Conservation (phyloP, 1,140 invertebrate genomes). For the Drosophila erecta region DNA sequence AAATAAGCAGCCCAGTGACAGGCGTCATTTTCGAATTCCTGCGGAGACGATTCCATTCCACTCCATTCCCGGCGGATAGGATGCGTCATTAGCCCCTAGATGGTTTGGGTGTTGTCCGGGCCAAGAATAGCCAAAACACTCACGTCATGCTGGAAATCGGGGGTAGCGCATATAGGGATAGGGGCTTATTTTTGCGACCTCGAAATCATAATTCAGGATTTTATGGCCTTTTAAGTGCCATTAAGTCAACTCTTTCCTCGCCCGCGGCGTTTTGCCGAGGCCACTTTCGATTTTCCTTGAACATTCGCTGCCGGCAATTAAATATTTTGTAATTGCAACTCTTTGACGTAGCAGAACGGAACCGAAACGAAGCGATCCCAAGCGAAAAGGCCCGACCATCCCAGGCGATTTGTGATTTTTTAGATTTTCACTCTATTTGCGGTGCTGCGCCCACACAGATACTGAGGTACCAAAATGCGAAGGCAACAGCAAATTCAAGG, state of each 20-base stretch:
- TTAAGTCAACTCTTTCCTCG: slow-evolving; percentile 70
- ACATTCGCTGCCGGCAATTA: slow-evolving; percentile 68
- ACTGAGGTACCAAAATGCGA: not conserved
- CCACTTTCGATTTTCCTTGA: slow-evolving; percentile 75
- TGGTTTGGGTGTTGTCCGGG: slow-evolving; percentile 9
- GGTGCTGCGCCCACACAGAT: slow-evolving; percentile 46
- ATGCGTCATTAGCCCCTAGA: slow-evolving; percentile 62
- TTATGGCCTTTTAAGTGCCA: slow-evolving; percentile 70
- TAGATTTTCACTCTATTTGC: slow-evolving; percentile 81
- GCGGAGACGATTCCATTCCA: slow-evolving; percentile 24
- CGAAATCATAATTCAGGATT: slow-evolving; percentile 75
- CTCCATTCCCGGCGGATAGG: slow-evolving; percentile 18
- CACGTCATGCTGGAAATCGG: slow-evolving; percentile 47
- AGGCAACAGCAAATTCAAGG: slow-evolving; percentile 26
- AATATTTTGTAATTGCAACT: slow-evolving; percentile 73
- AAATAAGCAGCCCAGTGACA: slow-evolving; percentile 70
- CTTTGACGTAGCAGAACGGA: slow-evolving; percentile 63
- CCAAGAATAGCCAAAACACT: slow-evolving; percentile 22
- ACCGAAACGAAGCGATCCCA: slow-evolving; percentile 13
- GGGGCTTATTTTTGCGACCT: slow-evolving; percentile 54
- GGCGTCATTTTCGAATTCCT: slow-evolving; percentile 67
- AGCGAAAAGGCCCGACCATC: slow-evolving; percentile 2
- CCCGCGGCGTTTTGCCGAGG: slow-evolving; percentile 15
- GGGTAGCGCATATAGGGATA: slow-evolving; percentile 22
- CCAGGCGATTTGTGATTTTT: slow-evolving; percentile 51